Percentiles rank a stretch among this genome's conserved stretches.
Conservation (phyloP, 2,888 invertebrate genomes). For the Drosophila recens region DNA sequence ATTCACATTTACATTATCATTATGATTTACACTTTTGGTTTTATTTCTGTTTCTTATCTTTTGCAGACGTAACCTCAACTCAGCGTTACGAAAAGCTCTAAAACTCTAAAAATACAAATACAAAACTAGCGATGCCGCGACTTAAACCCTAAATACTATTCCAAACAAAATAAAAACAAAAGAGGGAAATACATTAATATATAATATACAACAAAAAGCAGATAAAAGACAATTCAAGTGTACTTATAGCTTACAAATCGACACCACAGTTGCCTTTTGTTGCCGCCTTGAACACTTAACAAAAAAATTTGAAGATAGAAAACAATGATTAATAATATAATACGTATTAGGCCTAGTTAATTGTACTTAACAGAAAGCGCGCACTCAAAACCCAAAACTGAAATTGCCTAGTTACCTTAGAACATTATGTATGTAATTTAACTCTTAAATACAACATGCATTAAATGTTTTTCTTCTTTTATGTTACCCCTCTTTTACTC, state of each 20-base stretch:
- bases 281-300: slow-evolving; percentile 41
- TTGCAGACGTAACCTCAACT: slow-evolving; percentile 96
- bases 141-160: slow-evolving; percentile 50
- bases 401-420: slow-evolving; percentile 56
- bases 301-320: slow-evolving; percentile 10
- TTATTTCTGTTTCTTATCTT: slow-evolving; percentile 86
- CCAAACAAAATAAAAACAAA: slow-evolving; percentile 46
- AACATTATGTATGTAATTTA: slow-evolving; percentile 32
- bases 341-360: slow-evolving; percentile 60
- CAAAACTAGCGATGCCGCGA: slow-evolving; percentile 61
- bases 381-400: slow-evolving; percentile 51
- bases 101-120: slow-evolving; percentile 71
- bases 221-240: slow-evolving; percentile 65
- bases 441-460: slow-evolving; percentile 10
- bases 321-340: slow-evolving; percentile 27
- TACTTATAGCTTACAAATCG: slow-evolving; percentile 62
- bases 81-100: slow-evolving; percentile 97
- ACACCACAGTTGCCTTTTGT: slow-evolving; percentile 62
- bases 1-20: slow-evolving; percentile 53
- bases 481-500: slow-evolving; percentile 7
- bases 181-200: slow-evolving; percentile 37
- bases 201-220: slow-evolving; percentile 30
- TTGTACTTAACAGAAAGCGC: slow-evolving; percentile 63
- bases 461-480: slow-evolving; percentile 19
- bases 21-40: slow-evolving; percentile 64